A percentile compares a stretch with the other conserved stretches of the same genome.
phyloP scores from a whole-genome alignment of 2,113 vertebrate species.

The Pardalotus punctatus region DNA sequence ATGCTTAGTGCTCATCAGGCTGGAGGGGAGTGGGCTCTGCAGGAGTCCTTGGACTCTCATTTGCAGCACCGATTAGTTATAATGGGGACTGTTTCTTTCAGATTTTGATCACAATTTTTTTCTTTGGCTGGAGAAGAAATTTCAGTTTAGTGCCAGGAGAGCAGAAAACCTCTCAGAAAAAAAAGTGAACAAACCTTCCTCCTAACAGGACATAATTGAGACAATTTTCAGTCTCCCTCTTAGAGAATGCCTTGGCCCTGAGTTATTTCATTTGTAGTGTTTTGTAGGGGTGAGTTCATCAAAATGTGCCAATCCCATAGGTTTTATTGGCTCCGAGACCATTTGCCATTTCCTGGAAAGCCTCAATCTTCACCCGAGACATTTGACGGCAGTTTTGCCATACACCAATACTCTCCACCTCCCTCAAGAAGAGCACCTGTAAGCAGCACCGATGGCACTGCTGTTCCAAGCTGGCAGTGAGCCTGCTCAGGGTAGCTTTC shows the following conservation, averaged over 20 bases:
- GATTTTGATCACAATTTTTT: neutral
- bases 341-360: neutral
- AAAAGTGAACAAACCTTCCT: neutral
- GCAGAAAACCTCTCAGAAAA: neutral
- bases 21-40: neutral
- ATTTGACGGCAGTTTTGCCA: rapidly evolving
- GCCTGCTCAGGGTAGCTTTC: too few species aligned
- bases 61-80: neutral
- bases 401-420: rapidly evolving
- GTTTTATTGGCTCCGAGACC: rapidly evolving
- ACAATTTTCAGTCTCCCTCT: neutral
- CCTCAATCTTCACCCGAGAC: neutral
- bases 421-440: rapidly evolving
- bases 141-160: neutral
- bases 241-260: neutral
- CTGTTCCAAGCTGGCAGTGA: neutral
- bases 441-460: rapidly evolving
- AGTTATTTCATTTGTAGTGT: neutral
- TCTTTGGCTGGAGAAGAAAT: neutral
- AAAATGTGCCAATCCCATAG: neutral
- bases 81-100: neutral
- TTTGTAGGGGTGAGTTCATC: neutral
- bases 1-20: neutral
- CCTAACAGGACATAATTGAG: neutral
- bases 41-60: neutral